Conservation (phyloP, 2,113 vertebrate species). For the Etia nguti region DNA sequence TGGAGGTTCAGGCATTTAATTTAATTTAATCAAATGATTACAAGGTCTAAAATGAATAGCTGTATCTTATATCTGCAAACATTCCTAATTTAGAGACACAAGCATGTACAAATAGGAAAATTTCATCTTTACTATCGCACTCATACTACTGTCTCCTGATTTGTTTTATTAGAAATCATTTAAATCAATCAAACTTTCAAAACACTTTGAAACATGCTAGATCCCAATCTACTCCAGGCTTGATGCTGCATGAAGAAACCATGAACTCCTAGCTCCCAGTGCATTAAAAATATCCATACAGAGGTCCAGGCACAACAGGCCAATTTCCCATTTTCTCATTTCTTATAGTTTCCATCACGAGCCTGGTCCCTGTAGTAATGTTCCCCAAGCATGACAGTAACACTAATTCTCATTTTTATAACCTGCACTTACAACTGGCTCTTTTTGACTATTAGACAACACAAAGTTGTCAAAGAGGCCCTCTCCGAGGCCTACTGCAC, state of each 20-base stretch:
- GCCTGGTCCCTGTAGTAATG: fast-evolving
- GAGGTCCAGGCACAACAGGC: fast-evolving
- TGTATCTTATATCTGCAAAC: background rate
- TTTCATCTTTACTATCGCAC: background rate
- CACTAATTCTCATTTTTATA: background rate
- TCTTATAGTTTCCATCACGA: background rate
- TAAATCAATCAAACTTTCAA: background rate
- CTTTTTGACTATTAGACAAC: background rate
- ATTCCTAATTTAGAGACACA: background rate
- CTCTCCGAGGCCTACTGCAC: background rate
- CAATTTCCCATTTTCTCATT: background rate
- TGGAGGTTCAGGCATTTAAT: background rate
- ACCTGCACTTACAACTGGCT: background rate
- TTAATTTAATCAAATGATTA: background rate
- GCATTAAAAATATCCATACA: background rate
- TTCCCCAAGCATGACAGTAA: background rate
- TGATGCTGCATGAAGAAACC: background rate
- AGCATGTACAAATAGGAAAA: background rate
- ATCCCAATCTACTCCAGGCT: background rate
- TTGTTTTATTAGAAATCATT: background rate
- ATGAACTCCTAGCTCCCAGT: background rate
- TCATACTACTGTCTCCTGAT: background rate
- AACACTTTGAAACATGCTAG: background rate
- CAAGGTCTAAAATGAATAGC: background rate
- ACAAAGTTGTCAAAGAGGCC: background rate